Evolutionary conservation across 2,888 invertebrate species (phyloP).

Genomic region (Apeira syringaria): DNA sequence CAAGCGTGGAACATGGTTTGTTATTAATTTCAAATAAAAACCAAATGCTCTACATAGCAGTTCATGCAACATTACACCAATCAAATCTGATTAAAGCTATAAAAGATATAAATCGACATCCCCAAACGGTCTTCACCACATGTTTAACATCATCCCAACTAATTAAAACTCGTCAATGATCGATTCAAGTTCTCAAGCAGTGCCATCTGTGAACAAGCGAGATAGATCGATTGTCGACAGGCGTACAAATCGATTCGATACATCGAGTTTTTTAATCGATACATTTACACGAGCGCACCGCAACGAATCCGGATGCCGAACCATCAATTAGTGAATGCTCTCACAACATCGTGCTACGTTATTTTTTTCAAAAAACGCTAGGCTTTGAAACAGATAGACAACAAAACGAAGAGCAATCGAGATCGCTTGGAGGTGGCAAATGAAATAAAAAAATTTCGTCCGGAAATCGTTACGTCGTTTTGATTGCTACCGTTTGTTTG

Average conservation of each 20-base stretch:
- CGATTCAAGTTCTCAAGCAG: slow-evolving; percentile 53
- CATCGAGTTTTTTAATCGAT: slow-evolving; percentile 57
- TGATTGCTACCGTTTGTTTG: slow-evolving; percentile 61
- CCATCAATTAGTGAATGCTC: slow-evolving; percentile 76
- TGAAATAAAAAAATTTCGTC: slow-evolving; percentile 51
- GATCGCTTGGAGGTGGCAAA: slow-evolving; percentile 57
- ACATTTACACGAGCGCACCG: slow-evolving; percentile 54
- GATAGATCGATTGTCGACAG: slow-evolving; percentile 60
- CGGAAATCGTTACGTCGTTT: slow-evolving; percentile 69
- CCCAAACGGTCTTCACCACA: slow-evolving; percentile 41
- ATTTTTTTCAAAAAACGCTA: slow-evolving; percentile 67
- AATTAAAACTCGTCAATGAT: slow-evolving; percentile 51
- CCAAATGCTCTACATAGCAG: too few relatives aligned
- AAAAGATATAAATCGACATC: slow-evolving; percentile 47
- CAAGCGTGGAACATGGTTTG: too few relatives aligned
- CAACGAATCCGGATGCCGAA: slow-evolving; percentile 57
- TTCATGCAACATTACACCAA: background rate
- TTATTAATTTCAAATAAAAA: background rate
- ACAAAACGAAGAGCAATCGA: slow-evolving; percentile 53
- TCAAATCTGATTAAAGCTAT: slow-evolving; percentile 50
- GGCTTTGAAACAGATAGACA: slow-evolving; percentile 59
- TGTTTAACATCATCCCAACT: slow-evolving; percentile 49
- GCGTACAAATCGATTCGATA: slow-evolving; percentile 65
- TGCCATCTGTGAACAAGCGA: slow-evolving; percentile 66
- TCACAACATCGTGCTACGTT: slow-evolving; percentile 54